These are phyloP conservation scores for Montipora cactus DNA, from an alignment of 64 coral and sea anemone species.

Conservation along the genomic window DNA sequence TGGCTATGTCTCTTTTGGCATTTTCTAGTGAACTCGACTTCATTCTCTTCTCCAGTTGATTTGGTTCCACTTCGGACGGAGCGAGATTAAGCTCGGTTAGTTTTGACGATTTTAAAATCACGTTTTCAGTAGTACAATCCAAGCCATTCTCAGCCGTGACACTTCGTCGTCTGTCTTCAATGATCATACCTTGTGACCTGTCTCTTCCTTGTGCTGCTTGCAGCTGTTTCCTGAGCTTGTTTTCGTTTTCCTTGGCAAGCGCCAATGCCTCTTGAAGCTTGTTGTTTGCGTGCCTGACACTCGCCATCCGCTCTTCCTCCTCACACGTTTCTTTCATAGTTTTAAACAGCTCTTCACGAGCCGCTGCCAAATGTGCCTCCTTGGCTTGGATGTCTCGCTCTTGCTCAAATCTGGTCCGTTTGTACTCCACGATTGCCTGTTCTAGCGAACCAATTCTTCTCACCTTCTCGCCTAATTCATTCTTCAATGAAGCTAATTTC, in stretches of 20 bases:
- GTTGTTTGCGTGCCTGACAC: conserved; percentile 19
- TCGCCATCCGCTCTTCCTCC: conserved; percentile 29
- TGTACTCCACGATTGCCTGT: conserved; percentile 26
- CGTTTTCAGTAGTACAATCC: conserved; percentile 29
- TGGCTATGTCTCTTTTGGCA: conserved; percentile 78
- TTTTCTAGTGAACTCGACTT: conserved; percentile 47
- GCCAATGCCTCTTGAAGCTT: conserved; percentile 18
- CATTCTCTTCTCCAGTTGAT: not conserved
- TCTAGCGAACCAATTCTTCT: conserved; percentile 28
- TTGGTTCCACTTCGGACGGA: conserved; percentile 1
- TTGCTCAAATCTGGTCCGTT: conserved; percentile 24
- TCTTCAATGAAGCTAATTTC: not conserved
- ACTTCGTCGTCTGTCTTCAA: conserved; percentile 11
- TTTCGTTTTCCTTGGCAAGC: conserved; percentile 49
- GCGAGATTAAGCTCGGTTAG: conserved; percentile 13
- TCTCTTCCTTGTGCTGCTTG: conserved; percentile 18
- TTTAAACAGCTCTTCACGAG: conserved; percentile 32
- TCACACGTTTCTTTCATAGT: conserved; percentile 28
- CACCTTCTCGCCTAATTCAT: conserved; percentile 15
- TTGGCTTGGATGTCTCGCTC: conserved; percentile 13
- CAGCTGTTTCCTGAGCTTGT: conserved; percentile 33
- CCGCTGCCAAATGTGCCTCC: conserved; percentile 27
- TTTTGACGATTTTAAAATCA: conserved; percentile 59
- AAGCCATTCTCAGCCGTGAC: not conserved
- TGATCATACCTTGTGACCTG: not conserved